Percentiles rank a stretch among this genome's conserved stretches.
These are phyloP conservation scores for Clamator glandarius DNA, from an alignment of 2,797 vertebrate species.

Conservation along the genomic window DNA sequence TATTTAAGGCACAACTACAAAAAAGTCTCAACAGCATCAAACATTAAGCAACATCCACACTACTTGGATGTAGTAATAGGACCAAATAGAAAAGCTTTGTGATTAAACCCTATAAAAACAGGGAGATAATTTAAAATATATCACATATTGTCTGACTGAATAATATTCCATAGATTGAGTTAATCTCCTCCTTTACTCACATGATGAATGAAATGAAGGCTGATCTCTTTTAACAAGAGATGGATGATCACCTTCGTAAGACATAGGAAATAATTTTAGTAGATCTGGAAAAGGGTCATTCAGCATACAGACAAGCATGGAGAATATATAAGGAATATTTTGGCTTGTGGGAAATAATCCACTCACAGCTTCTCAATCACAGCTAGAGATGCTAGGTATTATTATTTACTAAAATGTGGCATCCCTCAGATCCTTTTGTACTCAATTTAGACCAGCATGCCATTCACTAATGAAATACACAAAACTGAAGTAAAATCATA, in stretches of 20 bases:
- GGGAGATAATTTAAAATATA: background rate
- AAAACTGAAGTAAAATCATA: background rate
- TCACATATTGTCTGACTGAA: background rate
- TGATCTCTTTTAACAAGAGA: background rate
- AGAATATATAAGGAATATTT: background rate
- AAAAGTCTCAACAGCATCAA: background rate
- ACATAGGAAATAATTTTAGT: background rate
- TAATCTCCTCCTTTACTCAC: background rate
- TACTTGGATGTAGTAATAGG: background rate
- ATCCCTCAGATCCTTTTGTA: background rate
- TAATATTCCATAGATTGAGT: background rate
- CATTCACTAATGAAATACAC: background rate
- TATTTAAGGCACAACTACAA: background rate
- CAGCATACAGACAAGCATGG: background rate
- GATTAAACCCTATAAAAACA: background rate
- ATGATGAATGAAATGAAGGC: background rate
- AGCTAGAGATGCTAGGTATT: background rate
- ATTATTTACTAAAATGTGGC: background rate
- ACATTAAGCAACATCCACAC: background rate
- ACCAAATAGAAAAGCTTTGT: background rate
- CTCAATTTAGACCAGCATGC: background rate
- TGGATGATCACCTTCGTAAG: background rate
- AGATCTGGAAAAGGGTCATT: background rate
- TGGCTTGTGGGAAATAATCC: background rate
- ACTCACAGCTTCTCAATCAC: background rate